phyloP scores from a whole-genome alignment of 2,797 vertebrate genomes.

The Mus caroli region DNA sequence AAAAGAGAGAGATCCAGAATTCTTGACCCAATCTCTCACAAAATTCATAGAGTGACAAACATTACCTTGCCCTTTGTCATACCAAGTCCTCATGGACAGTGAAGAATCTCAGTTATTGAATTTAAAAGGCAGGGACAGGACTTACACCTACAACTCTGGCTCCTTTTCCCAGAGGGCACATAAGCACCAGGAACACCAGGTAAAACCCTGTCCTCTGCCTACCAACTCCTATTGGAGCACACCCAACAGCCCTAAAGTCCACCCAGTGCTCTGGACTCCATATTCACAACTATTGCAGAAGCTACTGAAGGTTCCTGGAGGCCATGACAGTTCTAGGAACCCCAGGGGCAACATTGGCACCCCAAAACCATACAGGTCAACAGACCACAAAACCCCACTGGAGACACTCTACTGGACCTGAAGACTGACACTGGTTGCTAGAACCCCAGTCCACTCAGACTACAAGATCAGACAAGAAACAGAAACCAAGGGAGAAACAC shows the following conservation, averaged over 20 bases:
- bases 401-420: too few relatives aligned
- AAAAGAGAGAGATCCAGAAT: neutral
- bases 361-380: too few relatives aligned
- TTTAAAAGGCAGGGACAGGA: conserved; percentile 57
- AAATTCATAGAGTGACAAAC: conserved; percentile 62
- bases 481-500: too few relatives aligned
- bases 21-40: conserved; percentile 49
- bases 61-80: conserved; percentile 23
- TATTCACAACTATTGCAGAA: too few relatives aligned
- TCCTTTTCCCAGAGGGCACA: neutral
- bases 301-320: too few relatives aligned
- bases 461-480: too few relatives aligned
- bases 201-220: neutral
- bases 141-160: neutral
- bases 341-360: too few relatives aligned
- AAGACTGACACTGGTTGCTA: too few relatives aligned
- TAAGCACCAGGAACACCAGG: neutral
- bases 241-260: neutral
- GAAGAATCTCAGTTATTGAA: conserved; percentile 33
- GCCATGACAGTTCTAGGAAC: too few relatives aligned
- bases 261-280: too few relatives aligned
- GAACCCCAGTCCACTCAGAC: too few relatives aligned
- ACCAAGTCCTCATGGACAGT: neutral
- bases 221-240: neutral
- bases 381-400: too few relatives aligned